Percentiles rank a stretch among this genome's conserved stretches.
phyloP scores from a whole-genome alignment of 2,797 vertebrate species.

The Falco biarmicus region DNA sequence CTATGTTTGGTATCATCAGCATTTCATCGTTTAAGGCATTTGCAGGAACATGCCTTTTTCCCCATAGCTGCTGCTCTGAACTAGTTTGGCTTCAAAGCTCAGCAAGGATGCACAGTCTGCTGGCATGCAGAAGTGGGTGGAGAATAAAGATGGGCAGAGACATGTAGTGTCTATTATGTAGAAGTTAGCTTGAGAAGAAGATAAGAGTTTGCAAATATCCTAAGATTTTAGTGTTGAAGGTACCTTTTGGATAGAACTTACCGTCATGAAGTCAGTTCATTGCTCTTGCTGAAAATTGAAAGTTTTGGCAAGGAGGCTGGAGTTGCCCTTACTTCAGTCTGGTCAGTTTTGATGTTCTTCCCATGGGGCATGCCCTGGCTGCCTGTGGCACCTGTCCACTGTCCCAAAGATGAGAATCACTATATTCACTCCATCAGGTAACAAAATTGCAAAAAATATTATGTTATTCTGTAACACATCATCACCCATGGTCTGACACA shows the following conservation, averaged over 20 bases:
- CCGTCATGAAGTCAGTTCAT: not conserved
- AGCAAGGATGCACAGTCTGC: rapidly evolving
- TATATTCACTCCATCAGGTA: not conserved
- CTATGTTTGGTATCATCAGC: not conserved
- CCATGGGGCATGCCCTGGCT: not conserved
- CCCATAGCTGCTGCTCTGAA: not conserved
- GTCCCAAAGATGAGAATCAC: not conserved
- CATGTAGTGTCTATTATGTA: not conserved
- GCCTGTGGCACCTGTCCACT: not conserved
- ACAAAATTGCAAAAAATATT: not conserved
- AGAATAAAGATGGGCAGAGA: not conserved
- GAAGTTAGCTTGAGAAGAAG: not conserved
- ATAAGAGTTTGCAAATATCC: not conserved
- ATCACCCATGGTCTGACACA: not conserved
- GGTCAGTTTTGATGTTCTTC: not conserved
- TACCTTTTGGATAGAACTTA: not conserved
- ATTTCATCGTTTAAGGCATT: not conserved
- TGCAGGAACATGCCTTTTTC: not conserved
- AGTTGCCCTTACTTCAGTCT: not conserved
- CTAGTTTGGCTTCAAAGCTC: not conserved
- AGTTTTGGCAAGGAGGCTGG: not conserved
- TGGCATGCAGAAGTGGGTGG: not conserved
- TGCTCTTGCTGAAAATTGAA: not conserved
- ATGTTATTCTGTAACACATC: not conserved
- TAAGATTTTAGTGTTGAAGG: not conserved